Evolutionary conservation across 2,113 vertebrate species (phyloP).

Genomic region (Eclectus roratus): DNA sequence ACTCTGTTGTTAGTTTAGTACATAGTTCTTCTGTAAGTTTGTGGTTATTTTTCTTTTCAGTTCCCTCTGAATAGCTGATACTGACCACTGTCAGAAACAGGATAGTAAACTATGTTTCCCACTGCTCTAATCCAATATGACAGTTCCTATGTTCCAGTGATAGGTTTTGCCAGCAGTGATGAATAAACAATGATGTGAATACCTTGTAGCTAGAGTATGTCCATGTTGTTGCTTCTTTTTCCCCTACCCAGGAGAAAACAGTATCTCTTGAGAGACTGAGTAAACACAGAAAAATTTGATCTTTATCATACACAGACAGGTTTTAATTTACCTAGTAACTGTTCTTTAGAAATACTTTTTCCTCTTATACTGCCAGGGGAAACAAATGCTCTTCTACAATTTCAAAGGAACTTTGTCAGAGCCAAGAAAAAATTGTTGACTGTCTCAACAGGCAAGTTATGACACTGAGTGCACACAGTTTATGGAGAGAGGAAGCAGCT

Average conservation of each 20-base stretch:
- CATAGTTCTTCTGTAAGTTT: not conserved
- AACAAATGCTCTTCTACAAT: slow-evolving; percentile 12
- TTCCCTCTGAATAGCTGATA: slow-evolving; percentile 13
- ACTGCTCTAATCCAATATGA: slow-evolving; percentile 43
- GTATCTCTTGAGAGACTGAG: not conserved
- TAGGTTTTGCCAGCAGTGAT: slow-evolving; percentile 41
- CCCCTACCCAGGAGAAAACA: slow-evolving; percentile 25
- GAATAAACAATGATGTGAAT: slow-evolving; percentile 53
- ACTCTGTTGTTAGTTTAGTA: not conserved
- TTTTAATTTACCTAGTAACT: slow-evolving; percentile 33
- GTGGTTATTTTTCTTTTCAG: not conserved
- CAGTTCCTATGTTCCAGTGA: slow-evolving; percentile 35
- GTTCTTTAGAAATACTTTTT: slow-evolving; percentile 2
- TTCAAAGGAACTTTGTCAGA: slow-evolving; percentile 18
- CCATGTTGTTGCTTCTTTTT: slow-evolving; percentile 1
- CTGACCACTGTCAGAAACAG: slow-evolving; percentile 38
- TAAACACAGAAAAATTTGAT: slow-evolving; percentile 16
- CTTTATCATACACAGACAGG: not conserved
- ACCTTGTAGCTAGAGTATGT: slow-evolving; percentile 14
- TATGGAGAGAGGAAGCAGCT: not conserved
- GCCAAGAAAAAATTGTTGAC: not conserved
- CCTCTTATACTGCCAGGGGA: not conserved
- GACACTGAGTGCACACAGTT: not conserved
- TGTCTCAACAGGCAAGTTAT: slow-evolving; percentile 4
- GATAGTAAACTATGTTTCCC: not conserved